Conservation (phyloP, 2,113 vertebrate genomes). For the Leptobrachium ailaonicum region DNA sequence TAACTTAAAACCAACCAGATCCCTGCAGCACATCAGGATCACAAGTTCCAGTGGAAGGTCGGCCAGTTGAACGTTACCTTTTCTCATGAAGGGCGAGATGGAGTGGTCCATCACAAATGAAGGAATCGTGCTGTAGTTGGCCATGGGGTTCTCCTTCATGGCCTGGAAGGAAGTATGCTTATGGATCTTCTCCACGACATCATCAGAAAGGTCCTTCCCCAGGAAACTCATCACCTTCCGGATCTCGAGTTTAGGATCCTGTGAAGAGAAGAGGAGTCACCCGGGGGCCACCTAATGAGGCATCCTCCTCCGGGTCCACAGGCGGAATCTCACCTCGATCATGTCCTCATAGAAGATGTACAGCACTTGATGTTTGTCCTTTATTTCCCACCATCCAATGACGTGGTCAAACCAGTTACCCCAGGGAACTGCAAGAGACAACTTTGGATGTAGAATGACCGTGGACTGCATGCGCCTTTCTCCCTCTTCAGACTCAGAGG, state of each 20-base stretch:
- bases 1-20: too few species aligned
- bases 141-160: conserved; percentile 78
- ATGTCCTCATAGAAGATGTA: conserved; percentile 75
- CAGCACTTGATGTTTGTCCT: conserved; percentile 66
- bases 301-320: background rate
- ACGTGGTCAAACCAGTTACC: conserved; percentile 75
- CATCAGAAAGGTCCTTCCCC: conserved; percentile 63
- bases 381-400: conserved; percentile 74
- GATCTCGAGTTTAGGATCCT: conserved; percentile 73
- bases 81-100: conserved; percentile 77
- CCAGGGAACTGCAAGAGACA: conserved; percentile 66
- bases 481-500: background rate
- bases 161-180: conserved; percentile 71
- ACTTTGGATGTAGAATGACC: background rate
- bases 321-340: conserved; percentile 65
- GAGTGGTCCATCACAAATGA: conserved; percentile 62
- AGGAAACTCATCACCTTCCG: conserved; percentile 70
- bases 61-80: conserved; percentile 60
- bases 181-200: conserved; percentile 64
- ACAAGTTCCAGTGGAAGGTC: too few species aligned
- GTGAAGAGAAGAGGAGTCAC: background rate
- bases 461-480: background rate
- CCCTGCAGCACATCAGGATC: too few species aligned
- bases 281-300: too few species aligned
- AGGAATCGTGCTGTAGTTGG: conserved; percentile 70